A percentile compares a stretch with the other conserved stretches of the same genome.
These are phyloP conservation scores for Capreolus pygargus DNA, from an alignment of 2,113 vertebrate genomes.

Conservation along the genomic window DNA sequence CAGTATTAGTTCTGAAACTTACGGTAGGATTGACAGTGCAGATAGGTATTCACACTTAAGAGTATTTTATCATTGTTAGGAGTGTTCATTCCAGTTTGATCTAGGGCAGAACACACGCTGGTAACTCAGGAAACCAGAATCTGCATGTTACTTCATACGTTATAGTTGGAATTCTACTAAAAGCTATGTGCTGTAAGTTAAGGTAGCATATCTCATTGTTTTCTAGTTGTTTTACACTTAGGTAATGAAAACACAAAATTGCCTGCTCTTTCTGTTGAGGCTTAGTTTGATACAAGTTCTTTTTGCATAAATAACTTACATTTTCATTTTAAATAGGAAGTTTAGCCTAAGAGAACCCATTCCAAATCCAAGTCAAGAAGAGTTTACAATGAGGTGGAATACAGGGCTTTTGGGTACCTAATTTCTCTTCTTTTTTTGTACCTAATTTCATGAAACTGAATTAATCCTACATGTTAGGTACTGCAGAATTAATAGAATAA, in stretches of 20 bases:
- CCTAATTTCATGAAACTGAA: not conserved
- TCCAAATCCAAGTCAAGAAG: not conserved
- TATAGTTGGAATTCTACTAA: not conserved
- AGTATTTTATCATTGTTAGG: not conserved
- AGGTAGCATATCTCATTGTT: not conserved
- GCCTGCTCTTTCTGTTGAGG: not conserved
- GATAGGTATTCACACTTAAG: not conserved
- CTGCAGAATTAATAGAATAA: not conserved
- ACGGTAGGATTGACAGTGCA: not conserved
- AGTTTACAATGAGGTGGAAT: not conserved
- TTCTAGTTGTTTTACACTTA: slow-evolving; percentile 21
- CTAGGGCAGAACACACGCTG: not conserved
- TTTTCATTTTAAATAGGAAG: not conserved
- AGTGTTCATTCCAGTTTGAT: not conserved
- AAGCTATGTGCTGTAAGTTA: not conserved
- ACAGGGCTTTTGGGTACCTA: not conserved
- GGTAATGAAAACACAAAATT: not conserved
- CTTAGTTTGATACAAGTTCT: not conserved
- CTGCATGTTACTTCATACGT: not conserved
- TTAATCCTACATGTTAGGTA: not conserved
- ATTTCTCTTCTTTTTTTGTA: not conserved
- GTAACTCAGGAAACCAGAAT: not conserved
- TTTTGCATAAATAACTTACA: not conserved
- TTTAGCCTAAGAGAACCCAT: not conserved
- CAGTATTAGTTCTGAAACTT: not conserved